Evolutionary conservation across 1,140 invertebrate genomes (phyloP), one percentile per base, ranked within the genome.

Genomic region (Oedothorax gibbosus): DNA sequence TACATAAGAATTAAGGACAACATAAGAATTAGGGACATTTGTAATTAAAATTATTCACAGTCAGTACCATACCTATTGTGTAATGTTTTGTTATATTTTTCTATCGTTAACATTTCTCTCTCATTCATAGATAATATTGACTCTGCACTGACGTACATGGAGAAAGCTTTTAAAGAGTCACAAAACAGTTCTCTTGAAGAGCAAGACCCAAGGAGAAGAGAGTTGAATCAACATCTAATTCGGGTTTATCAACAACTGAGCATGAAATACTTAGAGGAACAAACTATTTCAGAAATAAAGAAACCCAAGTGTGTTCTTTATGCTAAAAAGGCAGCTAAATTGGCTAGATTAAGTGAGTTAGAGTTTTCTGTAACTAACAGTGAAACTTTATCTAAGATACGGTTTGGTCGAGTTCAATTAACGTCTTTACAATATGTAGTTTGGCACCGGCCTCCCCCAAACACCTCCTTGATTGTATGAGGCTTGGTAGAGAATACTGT

Each of bases 101-200:
- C 1, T 5, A 35, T 35, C 35, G 1, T 35, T 35, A 2, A 1
- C 1, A 35, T 35, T 35, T 35, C 35, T 35, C 35, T 64, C 20
- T 54, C 35, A 18, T 62, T 79, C 54, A 4, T 64, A 79, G 76
- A 64, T 51, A 79, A 79, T 50, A 64, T n/a, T 21, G 62, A 66
- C 8, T n/a, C 21, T 5, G 62, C 76, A 11, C 9, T 79, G 62
- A 1, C 5, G 2, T 66, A 66, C 60, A 66, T 66, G 64, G 51
- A 79, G 50, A 65, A 77, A 79, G 76, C 64, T 11, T 20, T 68
- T 53, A 18, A 20, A 21, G 18, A 65, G 18, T n/a, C 64, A 8
- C 10, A 79, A 5, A 9, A 77, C 62, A 49, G 11, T 77, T 49
- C 14, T 20, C 57, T 62, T 10, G n/a, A 12, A 4, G 18, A 8